A percentile compares a stretch with the other conserved stretches of the same genome.
These are phyloP conservation scores for Eubasilissa regina DNA, from an alignment of 1,140 invertebrate species.

Conservation along the genomic window DNA sequence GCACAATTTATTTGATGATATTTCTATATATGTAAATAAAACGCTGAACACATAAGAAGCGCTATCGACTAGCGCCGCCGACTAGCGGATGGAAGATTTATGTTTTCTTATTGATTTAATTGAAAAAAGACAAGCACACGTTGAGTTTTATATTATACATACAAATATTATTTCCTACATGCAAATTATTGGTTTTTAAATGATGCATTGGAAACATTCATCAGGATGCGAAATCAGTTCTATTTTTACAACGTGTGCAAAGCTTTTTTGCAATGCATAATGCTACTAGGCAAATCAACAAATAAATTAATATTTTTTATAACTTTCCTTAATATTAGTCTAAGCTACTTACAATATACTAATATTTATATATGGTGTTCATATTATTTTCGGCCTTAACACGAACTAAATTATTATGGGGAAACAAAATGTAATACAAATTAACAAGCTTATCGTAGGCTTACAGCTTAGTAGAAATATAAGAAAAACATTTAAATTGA, in stretches of 20 bases:
- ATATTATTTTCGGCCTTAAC: conserved; percentile 45
- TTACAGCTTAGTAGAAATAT: background rate
- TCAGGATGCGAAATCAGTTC: background rate
- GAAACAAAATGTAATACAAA: conserved; percentile 19
- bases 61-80: conserved; percentile 51
- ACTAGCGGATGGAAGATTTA: conserved; percentile 53
- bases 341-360: conserved; percentile 29
- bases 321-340: conserved; percentile 14
- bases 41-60: conserved; percentile 51
- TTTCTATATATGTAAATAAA: conserved; percentile 23
- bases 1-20: too few relatives aligned
- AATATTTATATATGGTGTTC: conserved; percentile 45
- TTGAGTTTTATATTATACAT: background rate
- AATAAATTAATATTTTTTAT: conserved; percentile 13
- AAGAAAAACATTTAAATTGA: conserved; percentile 2
- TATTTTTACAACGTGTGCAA: background rate
- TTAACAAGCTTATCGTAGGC: conserved; percentile 28
- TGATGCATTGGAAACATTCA: background rate
- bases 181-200: background rate
- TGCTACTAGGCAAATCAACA: conserved; percentile 30
- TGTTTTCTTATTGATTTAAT: conserved; percentile 21
- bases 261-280: conserved; percentile 3
- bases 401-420: conserved; percentile 16
- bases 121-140: conserved; percentile 22
- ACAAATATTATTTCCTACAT: too few relatives aligned